These are phyloP conservation scores for Vultur gryphus DNA, from an alignment of 2,797 vertebrate genomes.

Conservation along the genomic window DNA sequence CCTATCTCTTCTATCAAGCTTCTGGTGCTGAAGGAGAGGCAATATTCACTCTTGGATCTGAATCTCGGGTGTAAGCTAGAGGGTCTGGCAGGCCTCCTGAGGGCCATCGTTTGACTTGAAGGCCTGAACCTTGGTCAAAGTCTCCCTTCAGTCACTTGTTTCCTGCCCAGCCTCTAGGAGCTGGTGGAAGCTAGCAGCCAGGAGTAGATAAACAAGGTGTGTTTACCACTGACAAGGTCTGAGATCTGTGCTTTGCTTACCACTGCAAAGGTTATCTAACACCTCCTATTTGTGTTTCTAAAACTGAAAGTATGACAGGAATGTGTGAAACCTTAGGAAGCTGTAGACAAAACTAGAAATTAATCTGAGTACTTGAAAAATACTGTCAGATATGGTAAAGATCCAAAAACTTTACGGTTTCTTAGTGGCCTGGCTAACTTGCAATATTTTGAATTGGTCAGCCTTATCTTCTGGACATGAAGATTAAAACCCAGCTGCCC, in stretches of 20 bases:
- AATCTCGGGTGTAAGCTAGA: background rate
- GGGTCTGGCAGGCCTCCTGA: background rate
- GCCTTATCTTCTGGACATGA: background rate
- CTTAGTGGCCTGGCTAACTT: background rate
- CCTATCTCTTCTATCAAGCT: background rate
- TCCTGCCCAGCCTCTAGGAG: background rate
- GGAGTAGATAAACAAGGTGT: background rate
- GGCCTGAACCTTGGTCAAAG: background rate
- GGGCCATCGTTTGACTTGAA: background rate
- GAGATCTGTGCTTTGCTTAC: conserved; percentile 4
- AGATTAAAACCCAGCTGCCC: background rate
- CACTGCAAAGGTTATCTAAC: background rate
- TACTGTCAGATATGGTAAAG: background rate
- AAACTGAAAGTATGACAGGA: conserved; percentile 1
- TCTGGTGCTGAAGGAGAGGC: background rate
- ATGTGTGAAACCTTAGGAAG: background rate
- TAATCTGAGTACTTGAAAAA: background rate
- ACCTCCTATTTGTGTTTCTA: background rate
- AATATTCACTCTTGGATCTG: background rate
- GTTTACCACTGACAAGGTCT: background rate
- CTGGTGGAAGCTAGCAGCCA: background rate
- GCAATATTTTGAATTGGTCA: background rate
- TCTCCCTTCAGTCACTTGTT: background rate
- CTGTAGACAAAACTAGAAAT: conserved; percentile 4
- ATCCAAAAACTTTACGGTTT: background rate